Evolutionary conservation across 30 jellyfish, hydroid and myxozoan species (phyloP), one percentile per base, ranked within the genome.

Genomic region (Aurelia aurita): DNA sequence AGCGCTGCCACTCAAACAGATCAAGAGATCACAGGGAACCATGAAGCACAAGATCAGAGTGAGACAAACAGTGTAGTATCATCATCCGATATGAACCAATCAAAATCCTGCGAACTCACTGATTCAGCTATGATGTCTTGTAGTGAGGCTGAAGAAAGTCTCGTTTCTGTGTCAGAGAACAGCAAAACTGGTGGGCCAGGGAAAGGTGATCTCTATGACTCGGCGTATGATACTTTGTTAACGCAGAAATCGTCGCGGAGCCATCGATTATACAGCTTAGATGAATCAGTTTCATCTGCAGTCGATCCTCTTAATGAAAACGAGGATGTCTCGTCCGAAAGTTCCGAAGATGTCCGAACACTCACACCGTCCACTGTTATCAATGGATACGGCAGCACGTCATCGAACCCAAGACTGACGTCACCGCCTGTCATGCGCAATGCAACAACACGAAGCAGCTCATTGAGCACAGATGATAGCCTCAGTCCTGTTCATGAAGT

Each of bases 191-290:
- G 72, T n/a, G 84, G 77, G 1, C 80, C 85, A 20, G 53, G 63
- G 47, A 75, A 85, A 85, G 67, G 84, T 14, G 96, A 91, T 21
- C 65, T 69, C 15, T 94, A 94, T 88, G 99, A 94, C 60, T 94
- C 99, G 3, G 99, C 99, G 6, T 94, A 94, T 80, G 99, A 94
- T 63, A 94, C 99, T 11, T 58, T 94, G 78, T 28, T 93, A 82
- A 93, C 98, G 63, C 95, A 94, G 57, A 88, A 84, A 70, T 94
- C 99, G 49, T 87, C 95, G 53, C 95, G 97, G 5, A 88, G 95
- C 84, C 39, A 35, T 49, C 97, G 96, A 43, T 26, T 31, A 35
- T 59, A 83, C 54, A 69, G 93, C 76, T 61, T 69, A 35, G 93
- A 83, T 60, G 93, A 72, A 25, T 67, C 91, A 2, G 66, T 69